Conservation (phyloP, 2,113 vertebrate genomes). For the Myotis davidii region DNA sequence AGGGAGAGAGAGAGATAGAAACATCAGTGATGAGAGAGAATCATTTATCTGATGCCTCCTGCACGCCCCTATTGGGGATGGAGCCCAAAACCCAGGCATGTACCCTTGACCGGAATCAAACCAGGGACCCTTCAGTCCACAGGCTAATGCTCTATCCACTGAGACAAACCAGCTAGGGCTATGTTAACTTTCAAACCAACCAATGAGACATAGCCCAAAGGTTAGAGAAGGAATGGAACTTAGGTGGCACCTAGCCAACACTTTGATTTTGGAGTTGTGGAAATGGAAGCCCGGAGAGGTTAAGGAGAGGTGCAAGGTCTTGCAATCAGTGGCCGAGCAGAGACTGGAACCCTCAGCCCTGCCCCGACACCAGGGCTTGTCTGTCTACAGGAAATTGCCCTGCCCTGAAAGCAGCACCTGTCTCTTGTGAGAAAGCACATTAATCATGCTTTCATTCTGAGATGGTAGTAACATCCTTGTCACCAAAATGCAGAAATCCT, state of each 20-base stretch:
- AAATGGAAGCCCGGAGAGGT: neutral
- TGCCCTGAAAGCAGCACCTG: neutral
- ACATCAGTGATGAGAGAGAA: too few species aligned
- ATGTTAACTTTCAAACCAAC: too few species aligned
- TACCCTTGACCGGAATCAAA: too few species aligned
- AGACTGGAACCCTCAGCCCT: neutral
- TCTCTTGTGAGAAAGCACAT: neutral
- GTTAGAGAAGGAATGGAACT: neutral
- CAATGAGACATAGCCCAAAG: neutral
- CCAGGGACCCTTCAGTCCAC: too few species aligned
- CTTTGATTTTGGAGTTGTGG: neutral
- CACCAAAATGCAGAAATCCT: neutral
- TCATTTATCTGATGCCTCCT: too few species aligned
- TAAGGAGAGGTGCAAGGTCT: neutral
- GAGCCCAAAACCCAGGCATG: too few species aligned
- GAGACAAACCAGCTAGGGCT: too few species aligned
- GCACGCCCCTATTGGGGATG: too few species aligned
- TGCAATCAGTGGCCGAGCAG: neutral
- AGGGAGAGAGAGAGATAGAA: too few species aligned
- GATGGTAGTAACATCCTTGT: neutral
- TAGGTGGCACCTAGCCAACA: neutral
- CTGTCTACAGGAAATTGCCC: accelerated
- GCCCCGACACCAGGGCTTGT: neutral
- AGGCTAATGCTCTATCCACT: too few species aligned
- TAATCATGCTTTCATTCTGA: neutral